Percentiles rank a stretch among this genome's conserved stretches.
These are phyloP conservation scores for Craniophora ligustri DNA, from an alignment of 2,888 invertebrate genomes.

Conservation along the genomic window DNA sequence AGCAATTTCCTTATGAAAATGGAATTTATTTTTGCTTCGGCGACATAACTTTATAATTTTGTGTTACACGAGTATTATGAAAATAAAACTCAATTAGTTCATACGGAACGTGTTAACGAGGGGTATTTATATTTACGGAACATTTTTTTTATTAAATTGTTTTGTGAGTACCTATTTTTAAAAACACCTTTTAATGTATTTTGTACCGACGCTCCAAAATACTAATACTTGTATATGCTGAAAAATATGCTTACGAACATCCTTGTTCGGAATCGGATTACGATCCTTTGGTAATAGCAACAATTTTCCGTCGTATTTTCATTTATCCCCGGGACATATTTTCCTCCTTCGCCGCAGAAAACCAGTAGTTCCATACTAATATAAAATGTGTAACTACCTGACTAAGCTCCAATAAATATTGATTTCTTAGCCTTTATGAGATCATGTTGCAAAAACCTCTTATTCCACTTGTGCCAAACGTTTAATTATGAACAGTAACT, in stretches of 20 bases:
- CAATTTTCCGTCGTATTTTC: constrained; percentile 30
- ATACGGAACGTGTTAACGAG: constrained; percentile 19
- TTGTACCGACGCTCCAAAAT: constrained; percentile 4
- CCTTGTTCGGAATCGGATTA: constrained; percentile 30
- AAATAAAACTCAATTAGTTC: constrained; percentile 38
- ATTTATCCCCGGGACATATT: constrained; percentile 29
- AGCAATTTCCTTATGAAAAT: constrained; percentile 53
- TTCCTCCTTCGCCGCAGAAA: constrained; percentile 15
- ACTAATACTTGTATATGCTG: constrained; percentile 18
- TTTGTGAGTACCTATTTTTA: too few species aligned
- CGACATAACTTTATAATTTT: constrained; percentile 42
- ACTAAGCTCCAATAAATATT: constrained; percentile 4
- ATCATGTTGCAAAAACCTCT: background rate
- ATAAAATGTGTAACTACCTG: background rate
- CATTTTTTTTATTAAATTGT: constrained; percentile 30
- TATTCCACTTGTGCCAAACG: background rate
- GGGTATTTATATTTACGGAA: constrained; percentile 31
- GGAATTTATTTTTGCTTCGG: constrained; percentile 54
- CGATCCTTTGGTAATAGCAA: constrained; percentile 19
- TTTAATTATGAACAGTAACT: constrained; percentile 34
- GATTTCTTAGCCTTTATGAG: background rate
- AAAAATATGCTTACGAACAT: constrained; percentile 30
- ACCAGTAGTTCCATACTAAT: constrained; percentile 5
- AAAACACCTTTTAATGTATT: constrained; percentile 13
- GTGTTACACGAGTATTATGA: constrained; percentile 13